phyloP scores from a whole-genome alignment of 2,888 invertebrate species.

The Leucozona laternaria region DNA sequence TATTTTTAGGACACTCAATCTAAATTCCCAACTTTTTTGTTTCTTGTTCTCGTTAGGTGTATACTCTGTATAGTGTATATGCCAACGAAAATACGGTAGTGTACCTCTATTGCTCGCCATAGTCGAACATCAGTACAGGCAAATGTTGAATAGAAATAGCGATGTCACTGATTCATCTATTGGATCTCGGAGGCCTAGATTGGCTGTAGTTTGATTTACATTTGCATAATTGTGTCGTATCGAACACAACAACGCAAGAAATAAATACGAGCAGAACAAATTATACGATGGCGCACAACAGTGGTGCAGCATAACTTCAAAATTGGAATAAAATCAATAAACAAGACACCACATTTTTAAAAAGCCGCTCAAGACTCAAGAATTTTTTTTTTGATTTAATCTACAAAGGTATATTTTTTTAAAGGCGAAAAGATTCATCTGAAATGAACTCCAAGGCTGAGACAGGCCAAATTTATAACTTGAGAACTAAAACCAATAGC shows the following conservation, averaged over 20 bases:
- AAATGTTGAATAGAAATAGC: conserved; percentile 62
- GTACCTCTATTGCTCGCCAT: neutral
- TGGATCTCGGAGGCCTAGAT: conserved; percentile 64
- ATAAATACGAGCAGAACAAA: conserved; percentile 27
- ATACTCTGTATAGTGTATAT: neutral
- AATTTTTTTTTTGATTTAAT: too few relatives aligned
- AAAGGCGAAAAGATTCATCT: too few relatives aligned
- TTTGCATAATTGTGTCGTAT: conserved; percentile 67
- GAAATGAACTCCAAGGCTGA: too few relatives aligned
- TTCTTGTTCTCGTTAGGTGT: conserved; percentile 45
- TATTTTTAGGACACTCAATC: conserved; percentile 69
- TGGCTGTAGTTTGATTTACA: conserved; percentile 54
- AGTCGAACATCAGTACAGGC: conserved; percentile 13
- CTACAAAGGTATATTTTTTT: too few relatives aligned
- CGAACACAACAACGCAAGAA: conserved; percentile 42
- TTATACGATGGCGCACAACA: neutral
- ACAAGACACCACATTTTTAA: too few relatives aligned
- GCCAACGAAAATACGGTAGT: neutral
- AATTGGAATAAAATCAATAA: neutral
- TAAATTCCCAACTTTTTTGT: conserved; percentile 55
- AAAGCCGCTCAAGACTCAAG: too few relatives aligned
- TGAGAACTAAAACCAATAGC: too few relatives aligned
- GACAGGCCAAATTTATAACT: too few relatives aligned
- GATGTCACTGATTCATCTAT: conserved; percentile 75
- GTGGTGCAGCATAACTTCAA: neutral